These are phyloP conservation scores for Diaperis boleti DNA, from an alignment of 2,888 invertebrate species.

Conservation along the genomic window DNA sequence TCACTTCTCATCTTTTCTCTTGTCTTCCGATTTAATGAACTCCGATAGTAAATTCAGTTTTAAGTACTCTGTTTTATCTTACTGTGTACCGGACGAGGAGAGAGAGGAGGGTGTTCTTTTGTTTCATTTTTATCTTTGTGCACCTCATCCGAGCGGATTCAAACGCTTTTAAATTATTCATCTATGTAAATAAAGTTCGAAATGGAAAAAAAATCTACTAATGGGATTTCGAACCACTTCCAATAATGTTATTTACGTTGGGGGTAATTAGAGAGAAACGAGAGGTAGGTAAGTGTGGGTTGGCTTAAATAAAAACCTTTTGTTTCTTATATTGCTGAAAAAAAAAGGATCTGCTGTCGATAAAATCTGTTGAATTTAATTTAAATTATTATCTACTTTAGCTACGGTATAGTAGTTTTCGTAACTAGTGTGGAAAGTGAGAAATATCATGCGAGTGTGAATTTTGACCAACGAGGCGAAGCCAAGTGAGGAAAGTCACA, in stretches of 20 bases:
- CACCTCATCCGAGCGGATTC: conserved; percentile 33
- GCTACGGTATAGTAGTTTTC: no score
- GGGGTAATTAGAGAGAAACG: neutral
- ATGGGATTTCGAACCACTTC: conserved; percentile 31
- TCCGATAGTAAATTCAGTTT: conserved; percentile 49
- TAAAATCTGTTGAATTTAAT: no score
- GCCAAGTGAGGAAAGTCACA: no score
- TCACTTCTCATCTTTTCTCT: conserved; percentile 50
- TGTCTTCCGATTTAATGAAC: conserved; percentile 53
- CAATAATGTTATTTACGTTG: conserved; percentile 17
- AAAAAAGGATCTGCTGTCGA: no score
- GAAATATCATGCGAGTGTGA: no score
- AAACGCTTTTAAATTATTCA: conserved; percentile 39
- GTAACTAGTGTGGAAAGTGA: no score
- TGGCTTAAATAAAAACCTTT: no score
- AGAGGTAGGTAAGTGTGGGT: no score
- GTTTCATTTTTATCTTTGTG: conserved; percentile 28
- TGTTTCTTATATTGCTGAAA: no score
- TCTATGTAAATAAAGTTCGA: conserved; percentile 35
- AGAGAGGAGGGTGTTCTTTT: conserved; percentile 5
- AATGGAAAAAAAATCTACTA: conserved; percentile 33
- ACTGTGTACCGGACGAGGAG: conserved; percentile 21
- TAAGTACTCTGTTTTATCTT: conserved; percentile 47
- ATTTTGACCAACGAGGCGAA: no score
- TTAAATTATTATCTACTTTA: no score